Percentiles rank a stretch among this genome's conserved stretches.
These are phyloP conservation scores for Synanthedon andrenaeformis DNA, from an alignment of 2,888 invertebrate genomes.

Conservation along the genomic window DNA sequence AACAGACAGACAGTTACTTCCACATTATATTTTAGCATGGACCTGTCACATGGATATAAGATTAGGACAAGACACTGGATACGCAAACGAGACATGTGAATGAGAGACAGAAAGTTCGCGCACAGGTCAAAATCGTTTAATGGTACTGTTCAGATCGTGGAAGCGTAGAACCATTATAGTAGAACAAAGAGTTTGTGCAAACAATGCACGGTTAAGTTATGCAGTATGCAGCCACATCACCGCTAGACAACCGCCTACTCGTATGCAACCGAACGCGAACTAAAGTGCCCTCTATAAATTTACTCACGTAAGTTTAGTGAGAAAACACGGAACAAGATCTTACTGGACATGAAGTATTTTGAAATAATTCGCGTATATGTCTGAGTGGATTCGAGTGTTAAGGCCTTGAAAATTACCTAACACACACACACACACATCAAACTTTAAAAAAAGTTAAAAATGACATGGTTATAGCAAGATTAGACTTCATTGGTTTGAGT, in stretches of 20 bases:
- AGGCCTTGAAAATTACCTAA: too few relatives aligned
- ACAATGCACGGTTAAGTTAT: background rate
- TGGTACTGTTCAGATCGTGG: background rate
- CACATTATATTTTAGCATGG: too few relatives aligned
- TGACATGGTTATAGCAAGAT: too few relatives aligned
- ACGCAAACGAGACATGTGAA: too few relatives aligned
- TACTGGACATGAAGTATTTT: background rate
- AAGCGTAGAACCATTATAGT: background rate
- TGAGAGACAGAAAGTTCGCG: background rate
- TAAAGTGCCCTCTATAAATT: constrained; percentile 60
- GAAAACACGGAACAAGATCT: background rate
- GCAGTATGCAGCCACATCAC: constrained; percentile 7
- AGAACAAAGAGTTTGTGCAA: background rate
- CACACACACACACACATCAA: too few relatives aligned
- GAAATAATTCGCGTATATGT: too few relatives aligned
- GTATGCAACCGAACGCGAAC: constrained; percentile 29
- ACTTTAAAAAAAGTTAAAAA: too few relatives aligned
- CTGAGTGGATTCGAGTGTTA: too few relatives aligned
- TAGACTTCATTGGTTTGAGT: too few relatives aligned
- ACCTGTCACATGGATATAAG: too few relatives aligned
- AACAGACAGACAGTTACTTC: too few relatives aligned
- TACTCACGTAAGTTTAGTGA: constrained; percentile 55
- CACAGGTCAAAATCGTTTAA: background rate
- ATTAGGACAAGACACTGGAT: too few relatives aligned
- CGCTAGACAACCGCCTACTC: constrained; percentile 27